Conservation (phyloP, 2,797 vertebrate species). For the Hemitrygon akajei region DNA sequence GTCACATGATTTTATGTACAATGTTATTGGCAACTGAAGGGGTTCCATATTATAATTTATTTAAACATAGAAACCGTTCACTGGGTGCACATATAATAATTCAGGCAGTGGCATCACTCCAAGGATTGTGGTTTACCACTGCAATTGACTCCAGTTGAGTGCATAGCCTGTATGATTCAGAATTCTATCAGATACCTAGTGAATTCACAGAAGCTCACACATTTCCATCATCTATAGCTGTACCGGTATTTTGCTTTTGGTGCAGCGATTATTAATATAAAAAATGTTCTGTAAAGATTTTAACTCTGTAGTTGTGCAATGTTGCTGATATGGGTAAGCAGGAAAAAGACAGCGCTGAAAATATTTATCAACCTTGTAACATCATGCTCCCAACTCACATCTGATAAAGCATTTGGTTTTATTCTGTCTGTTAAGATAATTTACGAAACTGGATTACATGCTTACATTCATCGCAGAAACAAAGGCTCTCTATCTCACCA, state of each 20-base stretch:
- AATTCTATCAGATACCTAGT: neutral
- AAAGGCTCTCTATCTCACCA: neutral
- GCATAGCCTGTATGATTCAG: neutral
- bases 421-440: neutral
- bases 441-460: neutral
- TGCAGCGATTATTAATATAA: neutral
- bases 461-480: neutral
- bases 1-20: neutral
- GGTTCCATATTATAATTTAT: neutral
- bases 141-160: conserved; percentile 21
- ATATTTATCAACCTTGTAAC: neutral
- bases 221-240: neutral
- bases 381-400: neutral
- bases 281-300: neutral
- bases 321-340: neutral
- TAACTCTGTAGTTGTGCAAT: neutral
- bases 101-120: conserved; percentile 28
- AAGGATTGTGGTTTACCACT: conserved; percentile 32
- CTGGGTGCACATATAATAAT: conserved; percentile 13
- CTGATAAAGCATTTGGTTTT: neutral
- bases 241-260: neutral
- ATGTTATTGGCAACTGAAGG: conserved; percentile 29
- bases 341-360: neutral
- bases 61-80: conserved; percentile 24
- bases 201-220: conserved; percentile 14